Conservation (phyloP, 2,797 vertebrate species). For the Pogoniulus pusillus region DNA sequence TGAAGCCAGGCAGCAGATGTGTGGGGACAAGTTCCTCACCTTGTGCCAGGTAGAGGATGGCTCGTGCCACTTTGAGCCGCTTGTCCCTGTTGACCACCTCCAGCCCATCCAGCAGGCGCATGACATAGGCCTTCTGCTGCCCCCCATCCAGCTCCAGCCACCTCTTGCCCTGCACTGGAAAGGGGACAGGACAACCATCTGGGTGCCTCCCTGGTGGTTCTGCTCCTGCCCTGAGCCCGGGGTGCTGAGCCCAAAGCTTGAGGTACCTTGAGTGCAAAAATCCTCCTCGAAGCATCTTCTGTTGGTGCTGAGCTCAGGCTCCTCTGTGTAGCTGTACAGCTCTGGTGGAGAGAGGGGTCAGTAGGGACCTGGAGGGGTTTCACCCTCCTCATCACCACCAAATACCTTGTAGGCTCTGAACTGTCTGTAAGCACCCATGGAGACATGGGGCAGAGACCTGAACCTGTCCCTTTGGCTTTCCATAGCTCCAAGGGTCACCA, state of each 20-base stretch:
- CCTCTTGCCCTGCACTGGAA: constrained; percentile 76
- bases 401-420: background rate
- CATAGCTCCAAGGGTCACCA: background rate
- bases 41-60: constrained; percentile 94
- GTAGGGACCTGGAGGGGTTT: background rate
- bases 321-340: constrained; percentile 97
- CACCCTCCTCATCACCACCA: background rate
- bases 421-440: fast-evolving
- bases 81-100: constrained; percentile 91
- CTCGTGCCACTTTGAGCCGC: constrained; percentile 87
- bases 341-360: constrained; percentile 75
- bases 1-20: fast-evolving
- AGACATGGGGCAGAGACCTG: fast-evolving
- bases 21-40: constrained; percentile 65
- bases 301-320: constrained; percentile 90
- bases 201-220: fast-evolving
- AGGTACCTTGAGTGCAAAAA: constrained; percentile 88
- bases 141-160: constrained; percentile 85
- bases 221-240: fast-evolving
- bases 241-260: background rate
- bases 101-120: constrained; percentile 90
- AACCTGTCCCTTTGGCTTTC: background rate
- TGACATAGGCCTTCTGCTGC: constrained; percentile 87
- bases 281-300: constrained; percentile 94
- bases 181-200: background rate